These are phyloP conservation scores for Cheilosia soror DNA, from an alignment of 2,888 invertebrate genomes.

Conservation along the genomic window DNA sequence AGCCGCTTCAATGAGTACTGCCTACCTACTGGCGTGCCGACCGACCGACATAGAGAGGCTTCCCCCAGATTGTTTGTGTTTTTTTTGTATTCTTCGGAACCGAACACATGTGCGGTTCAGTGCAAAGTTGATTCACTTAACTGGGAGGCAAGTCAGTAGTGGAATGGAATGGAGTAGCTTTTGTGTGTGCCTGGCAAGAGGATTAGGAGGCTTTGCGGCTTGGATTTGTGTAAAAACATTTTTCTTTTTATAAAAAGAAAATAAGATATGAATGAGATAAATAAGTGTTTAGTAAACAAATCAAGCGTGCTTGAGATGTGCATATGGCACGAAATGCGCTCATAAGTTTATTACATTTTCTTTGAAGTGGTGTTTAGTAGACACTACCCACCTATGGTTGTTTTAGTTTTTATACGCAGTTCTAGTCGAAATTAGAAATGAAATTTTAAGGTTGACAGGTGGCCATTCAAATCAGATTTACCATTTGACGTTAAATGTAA, in stretches of 20 bases:
- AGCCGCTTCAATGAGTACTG: constrained; percentile 61
- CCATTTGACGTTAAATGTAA: no score
- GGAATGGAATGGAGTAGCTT: constrained; percentile 30
- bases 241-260: constrained; percentile 10
- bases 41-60: constrained; percentile 29
- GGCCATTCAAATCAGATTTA: no score
- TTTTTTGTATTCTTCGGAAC: constrained; percentile 26
- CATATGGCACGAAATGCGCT: constrained; percentile 26
- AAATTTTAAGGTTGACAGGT: no score
- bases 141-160: constrained; percentile 3
- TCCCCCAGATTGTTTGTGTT: constrained; percentile 31
- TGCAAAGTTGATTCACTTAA: constrained; percentile 46
- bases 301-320: constrained; percentile 35
- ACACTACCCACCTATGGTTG: no score
- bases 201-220: constrained; percentile 46
- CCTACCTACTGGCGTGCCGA: constrained; percentile 7
- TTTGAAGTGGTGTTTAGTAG: constrained; percentile 24
- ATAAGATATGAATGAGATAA: constrained; percentile 52
- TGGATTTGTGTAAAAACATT: constrained; percentile 33
- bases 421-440: no score
- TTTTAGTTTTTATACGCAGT: no score
- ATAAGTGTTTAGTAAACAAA: constrained; percentile 62
- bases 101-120: constrained; percentile 44
- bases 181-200: constrained; percentile 37
- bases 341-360: neutral